These are phyloP conservation scores for Salminus brasiliensis DNA, from an alignment of 2,113 vertebrate species.

Conservation along the genomic window DNA sequence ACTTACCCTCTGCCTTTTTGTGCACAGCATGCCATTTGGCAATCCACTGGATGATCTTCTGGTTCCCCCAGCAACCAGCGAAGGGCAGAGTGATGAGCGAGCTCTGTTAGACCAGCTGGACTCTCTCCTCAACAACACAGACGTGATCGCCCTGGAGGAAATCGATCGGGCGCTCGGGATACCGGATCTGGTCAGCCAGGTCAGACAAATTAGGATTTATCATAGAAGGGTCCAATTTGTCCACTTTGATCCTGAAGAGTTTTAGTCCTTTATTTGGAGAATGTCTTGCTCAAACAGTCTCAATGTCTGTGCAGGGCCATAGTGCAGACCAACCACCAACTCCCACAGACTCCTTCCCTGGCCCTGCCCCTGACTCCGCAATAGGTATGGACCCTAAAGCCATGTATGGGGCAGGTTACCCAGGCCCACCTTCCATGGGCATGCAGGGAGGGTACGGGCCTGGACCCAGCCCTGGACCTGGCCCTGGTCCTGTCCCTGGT, in stretches of 20 bases:
- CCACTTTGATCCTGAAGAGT: no score
- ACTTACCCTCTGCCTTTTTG: background rate
- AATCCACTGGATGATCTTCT: conserved; percentile 89
- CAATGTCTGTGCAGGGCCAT: conserved; percentile 74
- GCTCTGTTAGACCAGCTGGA: conserved; percentile 93
- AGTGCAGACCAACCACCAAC: conserved; percentile 76
- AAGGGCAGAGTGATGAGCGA: conserved; percentile 91
- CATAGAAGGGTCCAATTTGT: no score
- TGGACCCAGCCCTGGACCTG: background rate
- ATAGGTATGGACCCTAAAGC: conserved; percentile 89
- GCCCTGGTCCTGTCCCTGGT: conserved; percentile 37
- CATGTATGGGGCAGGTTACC: conserved; percentile 85
- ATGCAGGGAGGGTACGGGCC: conserved; percentile 81
- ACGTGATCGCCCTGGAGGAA: conserved; percentile 90
- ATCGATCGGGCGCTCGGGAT: conserved; percentile 96
- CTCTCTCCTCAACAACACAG: conserved; percentile 89
- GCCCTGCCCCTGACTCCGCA: conserved; percentile 77
- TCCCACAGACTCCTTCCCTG: conserved; percentile 81
- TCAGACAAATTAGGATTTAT: conserved; percentile 48
- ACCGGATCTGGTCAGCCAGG: conserved; percentile 95
- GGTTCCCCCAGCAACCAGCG: conserved; percentile 80
- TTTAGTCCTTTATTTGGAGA: no score
- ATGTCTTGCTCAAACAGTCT: no score
- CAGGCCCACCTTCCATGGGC: conserved; percentile 81
- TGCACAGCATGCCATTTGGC: conserved; percentile 82